Evolutionary conservation across 2,797 vertebrate species (phyloP).

Genomic region (Etheostoma perlongum): DNA sequence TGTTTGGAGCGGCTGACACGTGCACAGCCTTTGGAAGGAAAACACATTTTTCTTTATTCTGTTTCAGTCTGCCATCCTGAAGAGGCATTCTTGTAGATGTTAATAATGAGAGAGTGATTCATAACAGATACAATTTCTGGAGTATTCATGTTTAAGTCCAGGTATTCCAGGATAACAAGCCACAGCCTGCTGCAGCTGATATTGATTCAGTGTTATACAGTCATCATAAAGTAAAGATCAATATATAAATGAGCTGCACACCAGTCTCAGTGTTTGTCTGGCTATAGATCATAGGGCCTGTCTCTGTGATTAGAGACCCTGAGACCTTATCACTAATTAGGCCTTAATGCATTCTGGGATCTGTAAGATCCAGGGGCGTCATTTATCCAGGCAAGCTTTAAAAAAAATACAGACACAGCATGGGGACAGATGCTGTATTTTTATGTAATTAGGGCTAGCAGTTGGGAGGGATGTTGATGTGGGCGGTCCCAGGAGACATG

Average conservation of each 20-base stretch:
- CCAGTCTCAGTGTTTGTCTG: slow-evolving; percentile 40
- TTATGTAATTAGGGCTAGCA: slow-evolving; percentile 8
- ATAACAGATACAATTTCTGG: slow-evolving; percentile 39
- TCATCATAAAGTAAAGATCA: slow-evolving; percentile 62
- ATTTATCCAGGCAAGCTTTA: slow-evolving; percentile 22
- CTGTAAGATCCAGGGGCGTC: slow-evolving; percentile 19
- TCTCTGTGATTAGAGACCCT: slow-evolving; percentile 42
- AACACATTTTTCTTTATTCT: slow-evolving; percentile 45
- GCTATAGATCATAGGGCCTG: slow-evolving; percentile 23
- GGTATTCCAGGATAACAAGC: slow-evolving; percentile 60
- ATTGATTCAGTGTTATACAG: slow-evolving; percentile 54
- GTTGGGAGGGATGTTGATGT: slow-evolving; percentile 23
- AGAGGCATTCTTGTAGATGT: slow-evolving; percentile 8
- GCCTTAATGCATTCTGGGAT: slow-evolving; percentile 58
- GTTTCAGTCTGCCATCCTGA: slow-evolving; percentile 2
- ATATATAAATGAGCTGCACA: slow-evolving; percentile 65
- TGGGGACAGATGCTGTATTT: neutral
- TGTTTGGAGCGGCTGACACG: slow-evolving; percentile 59
- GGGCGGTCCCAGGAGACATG: slow-evolving; percentile 20
- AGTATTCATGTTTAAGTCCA: slow-evolving; percentile 38
- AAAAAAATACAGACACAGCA: slow-evolving; percentile 5
- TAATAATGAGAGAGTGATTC: slow-evolving; percentile 39
- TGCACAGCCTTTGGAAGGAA: slow-evolving; percentile 46
- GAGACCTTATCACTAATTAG: slow-evolving; percentile 42
- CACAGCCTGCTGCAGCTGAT: slow-evolving; percentile 51